Evolutionary conservation across 2,113 vertebrate species (phyloP).

Genomic region (Diadophis punctatus): DNA sequence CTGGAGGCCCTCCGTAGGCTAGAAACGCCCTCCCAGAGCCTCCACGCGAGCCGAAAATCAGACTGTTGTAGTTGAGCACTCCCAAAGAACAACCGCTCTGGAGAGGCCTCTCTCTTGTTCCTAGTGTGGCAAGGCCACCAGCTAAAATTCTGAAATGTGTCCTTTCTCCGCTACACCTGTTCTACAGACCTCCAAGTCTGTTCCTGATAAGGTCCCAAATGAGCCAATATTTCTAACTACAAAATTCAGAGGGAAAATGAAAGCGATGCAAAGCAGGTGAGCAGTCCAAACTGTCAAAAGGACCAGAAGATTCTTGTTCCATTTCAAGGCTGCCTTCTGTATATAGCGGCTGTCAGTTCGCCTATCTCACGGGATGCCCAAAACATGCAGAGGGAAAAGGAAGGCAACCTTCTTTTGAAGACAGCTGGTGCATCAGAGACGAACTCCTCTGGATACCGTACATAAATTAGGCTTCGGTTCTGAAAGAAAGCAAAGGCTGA

Average conservation of each 20-base stretch:
- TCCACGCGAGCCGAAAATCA: too few relatives aligned
- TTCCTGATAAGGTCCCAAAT: neutral
- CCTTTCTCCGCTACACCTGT: neutral
- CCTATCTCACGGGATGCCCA: neutral
- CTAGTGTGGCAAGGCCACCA: neutral
- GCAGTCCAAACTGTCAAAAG: rapidly evolving
- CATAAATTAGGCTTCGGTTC: neutral
- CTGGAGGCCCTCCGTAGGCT: too few relatives aligned
- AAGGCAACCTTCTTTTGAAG: neutral
- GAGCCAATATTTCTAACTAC: neutral
- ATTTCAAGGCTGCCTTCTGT: neutral
- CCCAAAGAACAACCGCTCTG: neutral
- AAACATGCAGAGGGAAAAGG: rapidly evolving
- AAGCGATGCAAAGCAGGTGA: neutral
- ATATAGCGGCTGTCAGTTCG: neutral
- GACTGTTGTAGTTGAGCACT: neutral
- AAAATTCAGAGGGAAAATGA: neutral
- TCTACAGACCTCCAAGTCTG: neutral
- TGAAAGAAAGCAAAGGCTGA: neutral
- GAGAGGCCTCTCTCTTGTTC: neutral
- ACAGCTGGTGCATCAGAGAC: neutral
- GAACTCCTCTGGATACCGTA: neutral
- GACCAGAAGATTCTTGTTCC: neutral
- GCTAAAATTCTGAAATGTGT: neutral
- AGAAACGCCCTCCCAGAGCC: too few relatives aligned